These are phyloP conservation scores for Thysanoteuthis rhombus DNA, from an alignment of 2,888 invertebrate genomes.

Conservation along the genomic window DNA sequence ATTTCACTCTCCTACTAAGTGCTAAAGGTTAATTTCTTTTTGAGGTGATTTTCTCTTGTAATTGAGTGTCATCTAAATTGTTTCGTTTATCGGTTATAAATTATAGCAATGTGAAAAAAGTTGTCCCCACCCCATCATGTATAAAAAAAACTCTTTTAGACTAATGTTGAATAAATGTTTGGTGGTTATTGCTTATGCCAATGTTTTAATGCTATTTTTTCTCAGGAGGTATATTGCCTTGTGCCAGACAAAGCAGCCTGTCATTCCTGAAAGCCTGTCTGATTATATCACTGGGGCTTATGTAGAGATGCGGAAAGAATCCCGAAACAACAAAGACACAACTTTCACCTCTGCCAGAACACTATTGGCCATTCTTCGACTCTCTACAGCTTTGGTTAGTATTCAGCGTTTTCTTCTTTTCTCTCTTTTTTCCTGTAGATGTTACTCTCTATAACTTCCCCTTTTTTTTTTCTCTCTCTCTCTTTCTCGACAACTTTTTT, in stretches of 20 bases:
- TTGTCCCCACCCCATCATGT: neutral
- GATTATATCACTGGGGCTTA: conserved; percentile 83
- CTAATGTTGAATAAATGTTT: no score
- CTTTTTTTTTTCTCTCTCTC: no score
- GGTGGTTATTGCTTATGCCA: neutral
- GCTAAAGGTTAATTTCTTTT: no score
- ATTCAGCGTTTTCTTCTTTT: no score
- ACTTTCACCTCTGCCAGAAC: conserved; percentile 95
- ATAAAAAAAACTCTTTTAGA: neutral
- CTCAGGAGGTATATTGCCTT: conserved; percentile 85
- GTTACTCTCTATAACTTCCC: no score
- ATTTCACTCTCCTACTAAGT: no score
- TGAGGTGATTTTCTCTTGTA: no score
- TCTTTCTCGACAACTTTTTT: no score
- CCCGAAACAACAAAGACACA: conserved; percentile 87
- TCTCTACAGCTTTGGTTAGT: conserved; percentile 88
- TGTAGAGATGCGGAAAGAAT: conserved; percentile 78
- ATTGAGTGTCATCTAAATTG: neutral
- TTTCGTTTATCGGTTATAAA: no score
- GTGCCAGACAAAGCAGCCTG: conserved; percentile 88
- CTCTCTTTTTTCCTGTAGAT: no score
- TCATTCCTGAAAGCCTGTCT: conserved; percentile 85
- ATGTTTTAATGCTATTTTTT: conserved; percentile 33
- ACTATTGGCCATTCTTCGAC: conserved; percentile 88
- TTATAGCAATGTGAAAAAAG: no score